Evolutionary conservation across 2,113 vertebrate species (phyloP), one percentile per base, ranked within the genome.

Genomic region (Dicaeum eximium): DNA sequence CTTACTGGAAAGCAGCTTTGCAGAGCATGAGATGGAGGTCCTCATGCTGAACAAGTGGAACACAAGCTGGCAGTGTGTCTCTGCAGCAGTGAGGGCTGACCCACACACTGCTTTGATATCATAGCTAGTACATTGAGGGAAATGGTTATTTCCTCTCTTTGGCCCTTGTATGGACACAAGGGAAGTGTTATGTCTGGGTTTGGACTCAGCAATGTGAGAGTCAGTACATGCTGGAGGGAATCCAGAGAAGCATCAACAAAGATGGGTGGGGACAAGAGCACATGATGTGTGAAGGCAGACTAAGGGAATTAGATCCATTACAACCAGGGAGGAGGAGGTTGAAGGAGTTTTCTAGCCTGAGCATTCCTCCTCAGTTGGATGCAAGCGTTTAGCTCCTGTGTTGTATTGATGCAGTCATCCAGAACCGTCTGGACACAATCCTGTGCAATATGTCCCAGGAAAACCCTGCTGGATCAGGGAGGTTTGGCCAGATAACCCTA

Each of bases 11-110:
- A 67, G 2, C 13, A 50, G 6, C 25, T 85, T 45, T 74, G 13
- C 4, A 22, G 25, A 62, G 28, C n/a, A 45, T 23, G 10, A 31
- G 17, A 21, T 79, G 38, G 3, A 40, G 13, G 8, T 87, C 4
- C 21, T 77, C 23, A 6, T 2, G n/a, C 13, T 45, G 51, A 57
- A 48, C 22, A 62, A 38, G 38, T 11, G 48, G 54, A 57, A 54
- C 0, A 0, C 2, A 11, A 33, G 13, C 37, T 22, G 33, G 22
- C 28, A 75, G 10, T 1, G 21, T 48, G n/a, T 13, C 13, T 27
- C 50, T 74, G 35, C 13, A 25, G n/a, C 23, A 30, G 4, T 8
- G 10, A 70, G 6, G 33, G 15, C 8, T 37, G 48, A 42, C 19
- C 24, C 10, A 48, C 9, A 17, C 2, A 45, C 18, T 78, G 23